phyloP scores from a whole-genome alignment of 2,888 invertebrate genomes.

The Pogonocherus hispidulus region DNA sequence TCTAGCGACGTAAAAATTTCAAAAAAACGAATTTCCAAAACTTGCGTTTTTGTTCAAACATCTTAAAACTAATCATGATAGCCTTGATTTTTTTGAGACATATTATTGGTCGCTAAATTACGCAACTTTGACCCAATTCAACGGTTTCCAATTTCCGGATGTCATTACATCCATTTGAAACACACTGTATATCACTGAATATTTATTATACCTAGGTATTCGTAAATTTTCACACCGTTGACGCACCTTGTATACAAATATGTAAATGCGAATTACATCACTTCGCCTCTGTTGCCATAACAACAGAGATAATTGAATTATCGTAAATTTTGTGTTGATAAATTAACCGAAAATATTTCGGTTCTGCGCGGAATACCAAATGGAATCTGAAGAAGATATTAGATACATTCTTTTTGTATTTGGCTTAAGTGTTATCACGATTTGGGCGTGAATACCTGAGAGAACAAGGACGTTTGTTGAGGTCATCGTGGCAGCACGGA shows the following conservation, averaged over 20 bases:
- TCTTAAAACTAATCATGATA: too few relatives aligned
- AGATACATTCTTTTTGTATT: constrained; percentile 28
- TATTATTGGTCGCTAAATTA: too few relatives aligned
- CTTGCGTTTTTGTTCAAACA: too few relatives aligned
- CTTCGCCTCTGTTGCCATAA: not conserved
- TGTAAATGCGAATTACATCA: constrained; percentile 24
- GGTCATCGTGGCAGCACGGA: constrained; percentile 15
- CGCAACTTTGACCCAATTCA: too few relatives aligned
- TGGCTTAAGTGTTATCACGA: constrained; percentile 29
- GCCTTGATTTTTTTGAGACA: too few relatives aligned
- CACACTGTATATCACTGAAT: too few relatives aligned
- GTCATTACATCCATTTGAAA: too few relatives aligned
- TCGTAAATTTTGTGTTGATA: constrained; percentile 13
- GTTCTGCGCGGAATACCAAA: not conserved
- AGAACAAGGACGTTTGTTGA: constrained; percentile 24
- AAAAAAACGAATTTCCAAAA: too few relatives aligned
- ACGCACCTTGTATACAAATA: not conserved
- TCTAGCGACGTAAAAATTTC: too few relatives aligned
- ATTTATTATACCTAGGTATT: too few relatives aligned
- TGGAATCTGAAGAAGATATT: constrained; percentile 26
- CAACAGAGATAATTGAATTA: constrained; percentile 5
- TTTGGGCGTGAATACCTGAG: constrained; percentile 22
- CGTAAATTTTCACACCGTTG: not conserved
- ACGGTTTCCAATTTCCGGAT: too few relatives aligned
- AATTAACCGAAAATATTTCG: constrained; percentile 1